Percentiles rank a stretch among this genome's conserved stretches.
Conservation (phyloP, 2,888 invertebrate genomes). For the Acronicta aceris region DNA sequence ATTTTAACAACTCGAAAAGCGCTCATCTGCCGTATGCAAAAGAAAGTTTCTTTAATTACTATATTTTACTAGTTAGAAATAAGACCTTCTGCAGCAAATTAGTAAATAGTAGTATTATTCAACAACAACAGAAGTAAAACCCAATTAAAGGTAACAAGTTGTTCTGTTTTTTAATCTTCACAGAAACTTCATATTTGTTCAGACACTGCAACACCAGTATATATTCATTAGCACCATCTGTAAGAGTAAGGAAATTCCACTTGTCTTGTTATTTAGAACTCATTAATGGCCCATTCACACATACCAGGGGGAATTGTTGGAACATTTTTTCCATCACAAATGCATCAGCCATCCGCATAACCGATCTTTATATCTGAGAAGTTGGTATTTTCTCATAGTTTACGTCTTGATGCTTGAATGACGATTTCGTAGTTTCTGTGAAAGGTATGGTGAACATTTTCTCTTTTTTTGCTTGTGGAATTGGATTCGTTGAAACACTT, state of each 20-base stretch:
- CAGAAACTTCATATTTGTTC: slow-evolving; percentile 20
- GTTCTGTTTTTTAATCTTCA: slow-evolving; percentile 2
- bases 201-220: slow-evolving; percentile 37
- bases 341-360: slow-evolving; percentile 49
- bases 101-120: slow-evolving; percentile 1
- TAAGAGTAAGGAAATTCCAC: slow-evolving; percentile 61
- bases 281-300: slow-evolving; percentile 68
- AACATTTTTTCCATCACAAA: slow-evolving; percentile 45
- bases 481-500: slow-evolving; percentile 9
- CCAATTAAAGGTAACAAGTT: slow-evolving; percentile 22
- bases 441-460: slow-evolving; percentile 25
- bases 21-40: too few species aligned
- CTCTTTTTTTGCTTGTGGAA: slow-evolving; percentile 15
- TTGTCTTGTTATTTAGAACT: slow-evolving; percentile 64
- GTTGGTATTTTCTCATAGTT: slow-evolving; percentile 49
- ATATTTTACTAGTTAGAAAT: too few species aligned
- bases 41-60: too few species aligned
- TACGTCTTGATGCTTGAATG: slow-evolving; percentile 38
- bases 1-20: too few species aligned
- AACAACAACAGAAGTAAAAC: slow-evolving; percentile 5
- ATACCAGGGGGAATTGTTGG: slow-evolving; percentile 53
- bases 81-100: neutral
- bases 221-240: slow-evolving; percentile 58
- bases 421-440: slow-evolving; percentile 31
- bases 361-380: slow-evolving; percentile 37